Conservation (phyloP, 2,888 invertebrate genomes). For the Cryptus armator region DNA sequence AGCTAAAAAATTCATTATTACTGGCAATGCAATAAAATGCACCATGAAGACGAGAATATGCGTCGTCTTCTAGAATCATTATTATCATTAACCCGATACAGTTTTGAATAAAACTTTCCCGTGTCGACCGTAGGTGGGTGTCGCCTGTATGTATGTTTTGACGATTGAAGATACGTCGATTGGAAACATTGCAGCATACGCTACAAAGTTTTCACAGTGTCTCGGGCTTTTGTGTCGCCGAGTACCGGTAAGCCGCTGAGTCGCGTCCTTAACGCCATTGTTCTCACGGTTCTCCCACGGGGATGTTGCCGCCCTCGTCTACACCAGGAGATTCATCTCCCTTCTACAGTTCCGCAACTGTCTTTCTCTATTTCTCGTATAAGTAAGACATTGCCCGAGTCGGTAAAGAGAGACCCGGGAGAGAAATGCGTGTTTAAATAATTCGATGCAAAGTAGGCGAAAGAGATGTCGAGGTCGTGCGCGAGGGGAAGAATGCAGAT, state of each 20-base stretch:
- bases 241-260: constrained; percentile 61
- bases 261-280: constrained; percentile 75
- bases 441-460: constrained; percentile 74
- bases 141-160: background rate
- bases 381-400: constrained; percentile 71
- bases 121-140: too few relatives aligned
- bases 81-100: background rate
- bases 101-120: constrained; percentile 2
- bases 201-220: constrained; percentile 38
- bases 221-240: constrained; percentile 49
- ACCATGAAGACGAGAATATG: too few relatives aligned
- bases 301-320: constrained; percentile 16
- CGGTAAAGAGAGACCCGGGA: constrained; percentile 11
- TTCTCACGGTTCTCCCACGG: constrained; percentile 74
- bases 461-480: constrained; percentile 54
- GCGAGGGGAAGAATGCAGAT: constrained; percentile 34
- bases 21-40: too few relatives aligned
- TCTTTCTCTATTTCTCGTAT: constrained; percentile 26
- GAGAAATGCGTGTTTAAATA: constrained; percentile 75
- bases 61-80: background rate
- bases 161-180: constrained; percentile 30
- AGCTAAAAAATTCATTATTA: too few relatives aligned
- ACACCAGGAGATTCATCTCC: background rate
- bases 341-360: background rate
- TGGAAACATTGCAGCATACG: constrained; percentile 39